phyloP scores from a whole-genome alignment of 2,113 vertebrate genomes.

The Podocnemis expansa region DNA sequence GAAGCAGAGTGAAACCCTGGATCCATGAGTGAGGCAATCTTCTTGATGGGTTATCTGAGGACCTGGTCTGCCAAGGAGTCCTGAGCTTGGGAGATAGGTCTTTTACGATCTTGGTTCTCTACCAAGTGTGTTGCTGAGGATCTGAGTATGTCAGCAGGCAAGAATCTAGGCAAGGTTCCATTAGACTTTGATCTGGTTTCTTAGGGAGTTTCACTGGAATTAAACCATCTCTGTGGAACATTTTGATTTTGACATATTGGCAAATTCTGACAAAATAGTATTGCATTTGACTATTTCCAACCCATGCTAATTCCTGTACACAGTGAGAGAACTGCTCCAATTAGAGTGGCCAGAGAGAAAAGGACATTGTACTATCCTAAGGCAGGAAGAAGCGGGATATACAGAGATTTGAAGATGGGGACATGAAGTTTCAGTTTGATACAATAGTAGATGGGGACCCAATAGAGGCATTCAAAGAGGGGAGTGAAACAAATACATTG shows the following conservation, averaged over 20 bases:
- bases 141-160: neutral
- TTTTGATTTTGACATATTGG: neutral
- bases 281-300: neutral
- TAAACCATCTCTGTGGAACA: neutral
- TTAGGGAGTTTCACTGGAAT: neutral
- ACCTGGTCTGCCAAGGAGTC: neutral
- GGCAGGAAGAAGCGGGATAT: neutral
- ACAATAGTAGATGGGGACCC: neutral
- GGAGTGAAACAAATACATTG: neutral
- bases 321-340: neutral
- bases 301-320: neutral
- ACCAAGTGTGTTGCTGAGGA: neutral
- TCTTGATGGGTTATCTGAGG: neutral
- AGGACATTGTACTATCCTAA: neutral
- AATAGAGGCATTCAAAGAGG: neutral
- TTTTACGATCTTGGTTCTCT: neutral
- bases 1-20: no score
- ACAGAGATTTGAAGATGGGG: neutral
- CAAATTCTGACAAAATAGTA: neutral
- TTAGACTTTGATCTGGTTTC: neutral
- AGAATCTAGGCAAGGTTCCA: neutral
- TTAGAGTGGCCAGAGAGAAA: neutral
- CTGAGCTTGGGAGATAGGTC: neutral
- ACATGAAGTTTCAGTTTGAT: neutral
- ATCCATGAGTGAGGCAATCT: neutral